Base-by-base conservation (phyloP, 2,888 invertebrate species). In the Morpho achilles region DNA sequence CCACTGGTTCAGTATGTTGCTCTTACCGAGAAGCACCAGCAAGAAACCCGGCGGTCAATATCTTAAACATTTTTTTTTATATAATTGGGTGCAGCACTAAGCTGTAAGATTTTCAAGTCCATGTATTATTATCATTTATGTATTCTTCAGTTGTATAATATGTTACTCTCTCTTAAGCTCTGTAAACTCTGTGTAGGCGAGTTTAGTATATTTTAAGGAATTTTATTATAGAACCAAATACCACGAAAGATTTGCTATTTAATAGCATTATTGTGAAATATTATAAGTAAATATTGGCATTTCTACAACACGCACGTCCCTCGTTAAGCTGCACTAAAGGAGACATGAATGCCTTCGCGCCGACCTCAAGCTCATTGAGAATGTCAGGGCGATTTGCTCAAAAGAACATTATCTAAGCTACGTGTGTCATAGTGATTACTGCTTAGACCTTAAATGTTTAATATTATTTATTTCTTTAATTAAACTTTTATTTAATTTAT, bases 311-410 rank as follows among this genome's bases (percentile, higher is more conserved):
- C 51, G 53, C 54, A 51, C 41, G 46, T 59, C 42, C 46, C 22
- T 50, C 48, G 54, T 55, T 43, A 55, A 45, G 47, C 50, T 53
- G 51, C 57, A 54, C 23, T 32, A 32, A 32, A 32, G 32, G 32
- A 73, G 73, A 80, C 81, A 80, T 70, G 82, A 74, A 79, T 81
- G 70, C 82, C 83, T 83, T 82, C 81, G 62, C 72, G 53, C 62
- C 72, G 83, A 79, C 86, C 85, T 84, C 74, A 77, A 67, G 65
- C 67, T 68, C 72, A 71, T 69, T 69, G 74, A 82, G 77, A 85
- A 85, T 85, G 84, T 84, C 86, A 84, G 74, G 82, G 82, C 75
- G 74, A 79, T 76, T 78, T 59, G 58, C 66, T 64, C 62, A 61
- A 61, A 60, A 64, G 59, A 61, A 51, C 65, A 61, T 59, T 61